Base-by-base conservation (phyloP, 2,888 invertebrate genomes). In the Heteromurus nitidus region DNA sequence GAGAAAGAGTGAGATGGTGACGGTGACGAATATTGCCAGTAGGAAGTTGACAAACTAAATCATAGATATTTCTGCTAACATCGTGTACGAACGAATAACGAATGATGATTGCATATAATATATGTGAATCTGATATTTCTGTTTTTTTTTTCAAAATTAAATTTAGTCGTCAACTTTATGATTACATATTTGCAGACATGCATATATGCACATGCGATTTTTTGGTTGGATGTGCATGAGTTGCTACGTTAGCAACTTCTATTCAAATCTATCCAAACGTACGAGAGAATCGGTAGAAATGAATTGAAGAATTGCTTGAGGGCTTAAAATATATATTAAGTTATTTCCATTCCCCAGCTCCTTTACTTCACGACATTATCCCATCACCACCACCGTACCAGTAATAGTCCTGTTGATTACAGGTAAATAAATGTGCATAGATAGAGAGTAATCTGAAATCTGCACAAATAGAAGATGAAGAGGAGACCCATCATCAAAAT, bases 181-280 rank as follows among this genome's bases (percentile, higher is more conserved):
- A 3, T n/a, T 11, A 26, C 1, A 26, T 28, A 60, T 24, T 18
- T 26, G 2, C 16, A 2, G 2, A 2, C 20, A 55, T 55, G 24
- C 3, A 55, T 55, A 20, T 28, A 5, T 26, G 60, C 13, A 58
- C 22, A 58, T 18, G 47, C 11, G 3, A 3, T 74, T 28, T 68
- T 67, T 76, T 26, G 68, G 58, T 68, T 60, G 13, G 76, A 69
- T 70, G 53, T 70, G 70, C 77, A 70, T 77, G 69, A 77, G 69
- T 77, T 77, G 31, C 44, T 62, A 50, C 77, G 69, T 77, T 77
- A 77, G 65, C 26, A 68, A 68, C 24, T 64, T 31, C 64, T 50
- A 53, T 69, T 77, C 70, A 70, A 69, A 68, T 18, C 30, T 69
- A 70, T 60, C 64, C 62, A 77, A 70, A 18, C 70, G 31, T 30